These are phyloP conservation scores for Philotrypesis tridentata DNA, from an alignment of 1,140 invertebrate species.

Conservation along the genomic window DNA sequence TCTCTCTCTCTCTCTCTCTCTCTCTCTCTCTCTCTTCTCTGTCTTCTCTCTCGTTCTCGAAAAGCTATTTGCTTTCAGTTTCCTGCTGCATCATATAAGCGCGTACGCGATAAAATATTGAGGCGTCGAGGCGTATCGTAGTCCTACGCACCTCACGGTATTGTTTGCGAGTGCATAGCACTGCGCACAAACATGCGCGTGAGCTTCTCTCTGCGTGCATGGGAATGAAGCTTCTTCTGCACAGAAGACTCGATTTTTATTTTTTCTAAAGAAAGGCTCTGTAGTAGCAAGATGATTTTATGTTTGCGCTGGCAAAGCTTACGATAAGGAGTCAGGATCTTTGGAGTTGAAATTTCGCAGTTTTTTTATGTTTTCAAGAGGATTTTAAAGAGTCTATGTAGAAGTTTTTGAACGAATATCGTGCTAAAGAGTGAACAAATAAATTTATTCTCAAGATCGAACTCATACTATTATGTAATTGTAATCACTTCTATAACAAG, in stretches of 20 bases:
- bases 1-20: not conserved
- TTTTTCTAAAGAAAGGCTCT: not conserved
- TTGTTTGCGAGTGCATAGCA: not conserved
- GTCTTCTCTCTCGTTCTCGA: no score
- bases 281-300: not conserved
- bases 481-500: no score
- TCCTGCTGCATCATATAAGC: slow-evolving; percentile 2
- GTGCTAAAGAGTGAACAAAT: no score
- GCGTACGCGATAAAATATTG: slow-evolving; percentile 22
- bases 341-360: no score
- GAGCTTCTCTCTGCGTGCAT: not conserved
- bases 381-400: not conserved
- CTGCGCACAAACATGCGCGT: not conserved
- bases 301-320: not conserved
- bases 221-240: not conserved
- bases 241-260: slow-evolving; percentile 2
- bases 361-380: not conserved
- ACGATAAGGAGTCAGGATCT: not conserved
- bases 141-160: not conserved
- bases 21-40: not conserved
- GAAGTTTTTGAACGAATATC: not conserved
- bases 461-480: no score
- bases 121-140: not conserved
- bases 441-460: no score
- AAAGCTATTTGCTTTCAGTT: slow-evolving; percentile 21